phyloP scores from a whole-genome alignment of 2,797 vertebrate genomes.

The Cirrhinus mrigala region DNA sequence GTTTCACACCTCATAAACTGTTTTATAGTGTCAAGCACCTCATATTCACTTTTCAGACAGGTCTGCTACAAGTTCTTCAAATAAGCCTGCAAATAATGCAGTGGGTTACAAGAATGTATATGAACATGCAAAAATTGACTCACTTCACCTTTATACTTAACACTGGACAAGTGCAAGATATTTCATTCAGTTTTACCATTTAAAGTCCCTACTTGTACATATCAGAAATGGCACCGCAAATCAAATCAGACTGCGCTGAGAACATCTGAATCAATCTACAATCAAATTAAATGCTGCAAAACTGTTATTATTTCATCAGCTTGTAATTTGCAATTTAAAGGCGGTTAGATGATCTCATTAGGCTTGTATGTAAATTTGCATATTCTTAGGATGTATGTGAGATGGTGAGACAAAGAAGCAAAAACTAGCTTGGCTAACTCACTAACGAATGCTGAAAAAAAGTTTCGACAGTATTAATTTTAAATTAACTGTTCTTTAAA shows the following conservation, averaged over 20 bases:
- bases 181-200: neutral
- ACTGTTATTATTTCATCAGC: conserved; percentile 20
- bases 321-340: neutral
- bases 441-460: neutral
- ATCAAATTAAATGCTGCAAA: neutral
- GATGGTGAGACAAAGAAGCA: neutral
- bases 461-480: neutral
- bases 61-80: neutral
- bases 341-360: neutral
- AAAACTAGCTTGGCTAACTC: neutral
- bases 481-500: neutral
- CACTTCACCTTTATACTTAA: neutral
- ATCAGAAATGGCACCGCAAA: neutral
- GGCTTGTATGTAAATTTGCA: neutral
- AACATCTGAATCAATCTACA: neutral
- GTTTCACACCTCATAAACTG: neutral
- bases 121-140: neutral
- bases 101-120: neutral
- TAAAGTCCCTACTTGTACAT: neutral
- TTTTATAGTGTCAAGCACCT: conserved; percentile 8
- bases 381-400: neutral
- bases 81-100: neutral
- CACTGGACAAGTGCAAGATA: neutral
- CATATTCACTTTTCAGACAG: conserved; percentile 13
- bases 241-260: neutral